These are phyloP conservation scores for Alviniconcha marisindica DNA, from an alignment of 1,140 invertebrate genomes.

Conservation along the genomic window DNA sequence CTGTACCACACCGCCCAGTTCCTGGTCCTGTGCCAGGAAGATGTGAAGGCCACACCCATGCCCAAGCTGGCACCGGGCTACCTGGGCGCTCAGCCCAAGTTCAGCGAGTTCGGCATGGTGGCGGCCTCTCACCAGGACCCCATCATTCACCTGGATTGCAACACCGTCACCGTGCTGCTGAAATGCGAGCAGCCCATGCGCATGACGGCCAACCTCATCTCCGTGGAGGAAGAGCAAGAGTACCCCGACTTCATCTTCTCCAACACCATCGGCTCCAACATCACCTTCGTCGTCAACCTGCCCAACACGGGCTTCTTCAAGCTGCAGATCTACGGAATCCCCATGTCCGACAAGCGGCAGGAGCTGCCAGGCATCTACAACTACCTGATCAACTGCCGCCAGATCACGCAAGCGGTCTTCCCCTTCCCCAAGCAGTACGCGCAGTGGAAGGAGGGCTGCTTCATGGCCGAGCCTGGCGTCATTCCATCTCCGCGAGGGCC, in stretches of 20 bases:
- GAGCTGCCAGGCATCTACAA: constrained; percentile 75
- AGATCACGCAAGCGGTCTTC: constrained; percentile 57
- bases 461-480: constrained; percentile 69
- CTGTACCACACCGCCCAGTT: constrained; percentile 75
- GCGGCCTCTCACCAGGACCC: constrained; percentile 72
- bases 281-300: constrained; percentile 68
- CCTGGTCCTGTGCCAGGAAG: constrained; percentile 72
- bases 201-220: constrained; percentile 74
- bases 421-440: constrained; percentile 76
- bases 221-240: constrained; percentile 66
- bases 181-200: constrained; percentile 63
- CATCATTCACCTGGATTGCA: constrained; percentile 69
- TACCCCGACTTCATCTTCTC: constrained; percentile 72
- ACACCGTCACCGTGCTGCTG: constrained; percentile 68
- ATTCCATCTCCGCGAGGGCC: constrained; percentile 51
- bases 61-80: constrained; percentile 73
- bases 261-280: constrained; percentile 63
- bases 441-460: constrained; percentile 77
- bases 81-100: constrained; percentile 73
- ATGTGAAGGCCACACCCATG: constrained; percentile 67
- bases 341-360: constrained; percentile 69
- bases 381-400: constrained; percentile 73
- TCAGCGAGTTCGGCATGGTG: constrained; percentile 68
- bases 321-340: constrained; percentile 74
- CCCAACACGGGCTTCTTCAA: constrained; percentile 73